phyloP scores from a whole-genome alignment of 2,113 vertebrate genomes.

The Tapirus terrestris region DNA sequence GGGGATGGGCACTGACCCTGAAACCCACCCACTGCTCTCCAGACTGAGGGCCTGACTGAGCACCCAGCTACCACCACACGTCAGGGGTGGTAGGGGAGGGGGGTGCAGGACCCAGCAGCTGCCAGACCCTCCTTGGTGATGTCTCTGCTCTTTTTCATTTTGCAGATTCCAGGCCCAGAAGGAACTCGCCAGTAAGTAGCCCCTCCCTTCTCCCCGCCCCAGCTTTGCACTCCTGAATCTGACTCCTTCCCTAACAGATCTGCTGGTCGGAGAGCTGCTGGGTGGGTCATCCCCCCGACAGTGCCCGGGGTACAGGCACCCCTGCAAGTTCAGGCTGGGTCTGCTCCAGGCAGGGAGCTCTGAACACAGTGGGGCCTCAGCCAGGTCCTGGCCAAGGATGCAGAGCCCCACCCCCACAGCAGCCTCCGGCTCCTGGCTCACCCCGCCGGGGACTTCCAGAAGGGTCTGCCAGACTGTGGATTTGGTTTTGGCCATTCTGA shows the following conservation, averaged over 20 bases:
- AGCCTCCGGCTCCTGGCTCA: conserved; percentile 47
- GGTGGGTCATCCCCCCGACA: no score
- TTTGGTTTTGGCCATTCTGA: neutral
- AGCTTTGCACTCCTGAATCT: neutral
- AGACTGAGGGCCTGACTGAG: neutral
- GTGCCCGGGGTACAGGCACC: neutral
- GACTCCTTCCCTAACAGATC: neutral
- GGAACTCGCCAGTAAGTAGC: conserved; percentile 45
- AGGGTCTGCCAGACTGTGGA: neutral
- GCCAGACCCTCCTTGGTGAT: neutral
- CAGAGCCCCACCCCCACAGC: neutral
- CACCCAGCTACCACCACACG: neutral
- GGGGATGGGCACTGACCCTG: neutral
- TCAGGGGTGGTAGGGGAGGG: no score
- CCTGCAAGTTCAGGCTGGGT: neutral
- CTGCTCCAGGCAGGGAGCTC: neutral
- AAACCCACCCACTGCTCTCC: rapidly evolving
- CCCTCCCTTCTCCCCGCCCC: rapidly evolving
- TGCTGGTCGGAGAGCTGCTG: neutral
- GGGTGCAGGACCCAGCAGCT: neutral
- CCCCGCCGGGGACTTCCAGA: conserved; percentile 53
- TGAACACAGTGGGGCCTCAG: neutral
- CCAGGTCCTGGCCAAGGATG: neutral
- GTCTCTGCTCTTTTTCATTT: neutral
- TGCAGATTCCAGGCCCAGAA: conserved; percentile 55